Base-by-base conservation (phyloP, 1,140 invertebrate species). In the Bombus difficillimus region DNA sequence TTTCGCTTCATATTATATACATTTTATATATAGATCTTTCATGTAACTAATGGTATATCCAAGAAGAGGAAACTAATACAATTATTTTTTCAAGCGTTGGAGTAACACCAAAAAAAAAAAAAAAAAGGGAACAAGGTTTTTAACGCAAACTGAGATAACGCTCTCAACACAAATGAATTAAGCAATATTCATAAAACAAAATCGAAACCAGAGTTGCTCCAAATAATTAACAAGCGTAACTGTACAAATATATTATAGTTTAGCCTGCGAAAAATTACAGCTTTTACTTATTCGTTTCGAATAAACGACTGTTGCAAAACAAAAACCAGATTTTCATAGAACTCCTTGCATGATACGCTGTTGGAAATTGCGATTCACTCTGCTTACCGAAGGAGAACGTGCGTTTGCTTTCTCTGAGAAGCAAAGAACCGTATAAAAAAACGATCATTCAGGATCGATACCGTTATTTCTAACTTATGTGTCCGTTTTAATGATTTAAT, bases 371-470 rank as follows among this genome's bases (percentile, higher is more conserved):
- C 77, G 77, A 87, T 68, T 76, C 69, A 76, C 62, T 41, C 73
- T 85, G 66, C 18, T 77, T 77, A 78, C 32, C 86, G 81, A 87
- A 85, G 86, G 87, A 62, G 81, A 89, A 89, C 87, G 87, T 28
- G 43, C 66, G 62, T 75, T 87, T 57, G 66, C 86, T 89, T 87
- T 87, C 86, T 81, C 77, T 32, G 71, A 32, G 57, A 25, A 53
- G 81, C 59, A 77, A 25, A 39, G 59, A 53, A 77, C 71, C 81
- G 66, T 22, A 73, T 41, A 73, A 73, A 81, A 88, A 62, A n/a
- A 62, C 8, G 9, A 73, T 73, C n/a, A 47, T 73, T 47, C 41
- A 47, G 28, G n/a, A 47, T 43, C 41, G 28, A 22, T 47, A n/a
- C 41, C 13, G 47, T 53, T 53, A 8, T 22, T 53, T 53, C 47